These are phyloP conservation scores for Heliconius charithonia DNA, from an alignment of 2,888 invertebrate genomes.

Conservation along the genomic window DNA sequence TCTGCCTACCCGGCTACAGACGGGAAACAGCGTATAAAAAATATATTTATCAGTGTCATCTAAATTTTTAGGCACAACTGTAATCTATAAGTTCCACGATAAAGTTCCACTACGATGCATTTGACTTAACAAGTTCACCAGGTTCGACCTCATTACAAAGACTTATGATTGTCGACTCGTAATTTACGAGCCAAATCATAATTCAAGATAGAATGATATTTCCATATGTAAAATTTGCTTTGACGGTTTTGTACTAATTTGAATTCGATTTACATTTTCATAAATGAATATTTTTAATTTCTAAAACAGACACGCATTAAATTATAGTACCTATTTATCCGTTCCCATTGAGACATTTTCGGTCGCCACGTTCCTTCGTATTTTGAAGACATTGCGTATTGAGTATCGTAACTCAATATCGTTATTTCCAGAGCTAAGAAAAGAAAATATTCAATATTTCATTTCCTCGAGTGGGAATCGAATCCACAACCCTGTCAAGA, in stretches of 20 bases:
- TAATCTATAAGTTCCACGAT: background rate
- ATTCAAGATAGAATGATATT: background rate
- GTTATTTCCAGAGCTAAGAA: no score
- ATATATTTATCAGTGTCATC: no score
- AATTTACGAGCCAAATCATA: background rate
- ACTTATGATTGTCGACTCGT: background rate
- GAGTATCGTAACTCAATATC: no score
- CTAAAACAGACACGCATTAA: background rate
- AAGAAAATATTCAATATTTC: no score
- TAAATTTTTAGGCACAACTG: no score
- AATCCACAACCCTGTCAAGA: no score
- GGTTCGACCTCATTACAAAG: background rate
- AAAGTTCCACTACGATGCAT: background rate
- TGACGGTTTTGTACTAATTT: background rate
- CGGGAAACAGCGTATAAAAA: no score
- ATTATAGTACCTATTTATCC: background rate
- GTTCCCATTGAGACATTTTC: no score
- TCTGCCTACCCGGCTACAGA: no score
- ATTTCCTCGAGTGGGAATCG: no score
- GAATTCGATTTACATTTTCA: background rate
- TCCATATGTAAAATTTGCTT: conserved; percentile 9
- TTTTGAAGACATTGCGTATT: no score
- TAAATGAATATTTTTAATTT: background rate
- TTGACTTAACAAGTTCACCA: background rate
- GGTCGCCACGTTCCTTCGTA: no score